A percentile compares a stretch with the other conserved stretches of the same genome.
phyloP scores from a whole-genome alignment of 2,113 vertebrate species.

The Marmota flaviventris region DNA sequence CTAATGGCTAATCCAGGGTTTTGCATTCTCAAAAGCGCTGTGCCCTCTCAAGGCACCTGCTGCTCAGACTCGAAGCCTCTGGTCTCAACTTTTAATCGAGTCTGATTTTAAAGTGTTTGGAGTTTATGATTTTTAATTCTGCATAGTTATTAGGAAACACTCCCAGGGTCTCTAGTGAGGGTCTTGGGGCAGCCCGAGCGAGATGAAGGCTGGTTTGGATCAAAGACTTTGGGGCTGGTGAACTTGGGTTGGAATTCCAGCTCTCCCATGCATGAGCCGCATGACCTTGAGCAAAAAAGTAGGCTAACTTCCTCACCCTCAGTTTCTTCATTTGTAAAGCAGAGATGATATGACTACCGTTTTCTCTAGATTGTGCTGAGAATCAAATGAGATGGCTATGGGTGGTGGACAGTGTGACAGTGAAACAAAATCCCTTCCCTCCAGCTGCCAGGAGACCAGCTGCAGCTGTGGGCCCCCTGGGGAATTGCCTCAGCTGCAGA shows the following conservation, averaged over 20 bases:
- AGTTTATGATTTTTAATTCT: background rate
- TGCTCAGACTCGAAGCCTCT: background rate
- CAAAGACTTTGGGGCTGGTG: background rate
- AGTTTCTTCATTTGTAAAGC: background rate
- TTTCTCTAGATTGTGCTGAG: background rate
- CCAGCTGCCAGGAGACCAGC: background rate
- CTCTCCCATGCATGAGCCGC: background rate
- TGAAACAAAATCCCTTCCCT: background rate
- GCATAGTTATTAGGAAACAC: background rate
- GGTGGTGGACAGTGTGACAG: background rate
- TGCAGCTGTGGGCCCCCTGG: background rate
- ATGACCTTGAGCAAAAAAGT: background rate
- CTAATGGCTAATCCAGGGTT: constrained; percentile 49
- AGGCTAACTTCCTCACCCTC: background rate
- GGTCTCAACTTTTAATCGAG: constrained; percentile 58
- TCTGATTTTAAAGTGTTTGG: constrained; percentile 43
- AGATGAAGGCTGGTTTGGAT: background rate
- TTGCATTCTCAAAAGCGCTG: constrained; percentile 10
- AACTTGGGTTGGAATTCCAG: background rate
- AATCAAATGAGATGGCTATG: background rate
- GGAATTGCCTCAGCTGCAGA: background rate
- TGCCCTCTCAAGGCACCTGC: constrained; percentile 46
- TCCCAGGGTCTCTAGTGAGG: background rate
- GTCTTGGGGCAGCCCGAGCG: background rate
- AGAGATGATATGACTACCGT: background rate